Percentiles rank a stretch among this genome's conserved stretches.
phyloP scores from a whole-genome alignment of 1,140 invertebrate species.

The Bombus impatiens region DNA sequence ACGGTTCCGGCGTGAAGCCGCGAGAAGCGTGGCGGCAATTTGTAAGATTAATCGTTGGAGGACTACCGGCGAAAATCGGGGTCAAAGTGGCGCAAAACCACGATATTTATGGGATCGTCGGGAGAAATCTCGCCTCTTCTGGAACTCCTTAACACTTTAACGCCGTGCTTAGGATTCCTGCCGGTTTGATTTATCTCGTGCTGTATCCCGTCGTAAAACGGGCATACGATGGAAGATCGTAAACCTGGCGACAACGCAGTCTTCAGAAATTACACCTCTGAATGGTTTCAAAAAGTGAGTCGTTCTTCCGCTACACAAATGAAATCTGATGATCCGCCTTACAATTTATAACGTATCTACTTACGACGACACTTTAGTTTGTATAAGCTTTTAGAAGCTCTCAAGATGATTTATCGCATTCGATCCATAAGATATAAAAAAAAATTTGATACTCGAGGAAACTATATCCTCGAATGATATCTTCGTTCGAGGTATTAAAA shows the following conservation, averaged over 20 bases:
- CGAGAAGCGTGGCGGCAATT: conserved; percentile 36
- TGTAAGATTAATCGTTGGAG: conserved; percentile 53
- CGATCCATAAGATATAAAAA: too few relatives aligned
- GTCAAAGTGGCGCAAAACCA: conserved; percentile 41
- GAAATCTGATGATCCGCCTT: background rate
- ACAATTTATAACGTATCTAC: too few relatives aligned
- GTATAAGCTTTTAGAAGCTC: background rate
- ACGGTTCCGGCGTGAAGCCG: background rate
- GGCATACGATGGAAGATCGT: background rate
- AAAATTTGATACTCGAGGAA: too few relatives aligned
- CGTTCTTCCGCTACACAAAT: background rate
- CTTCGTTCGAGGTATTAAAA: too few relatives aligned
- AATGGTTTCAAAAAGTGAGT: background rate
- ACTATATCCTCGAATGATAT: too few relatives aligned
- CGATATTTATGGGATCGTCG: conserved; percentile 61
- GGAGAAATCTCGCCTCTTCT: conserved; percentile 54
- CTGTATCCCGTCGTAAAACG: conserved; percentile 44
- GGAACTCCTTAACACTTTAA: conserved; percentile 66
- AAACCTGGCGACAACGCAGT: conserved; percentile 33
- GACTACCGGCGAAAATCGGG: conserved; percentile 40
- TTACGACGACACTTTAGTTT: too few relatives aligned
- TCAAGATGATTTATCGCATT: background rate
- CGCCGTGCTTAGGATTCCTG: conserved; percentile 60
- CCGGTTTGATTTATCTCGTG: conserved; percentile 59
- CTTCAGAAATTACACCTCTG: background rate